Evolutionary conservation across 2,797 vertebrate genomes (phyloP).

Genomic region (Sebastes itinus): DNA sequence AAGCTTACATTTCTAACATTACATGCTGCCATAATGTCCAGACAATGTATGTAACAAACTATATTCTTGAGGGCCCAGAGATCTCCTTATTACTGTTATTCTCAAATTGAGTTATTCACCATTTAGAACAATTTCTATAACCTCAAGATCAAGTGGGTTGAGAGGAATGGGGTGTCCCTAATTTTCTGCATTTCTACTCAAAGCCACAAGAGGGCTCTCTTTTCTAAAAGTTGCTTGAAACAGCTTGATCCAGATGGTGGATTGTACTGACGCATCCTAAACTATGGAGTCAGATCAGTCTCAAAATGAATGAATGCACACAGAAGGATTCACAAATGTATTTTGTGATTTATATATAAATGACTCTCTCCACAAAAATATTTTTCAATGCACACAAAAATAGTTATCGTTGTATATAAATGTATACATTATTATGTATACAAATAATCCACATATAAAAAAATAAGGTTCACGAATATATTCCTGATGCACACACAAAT

Average conservation of each 20-base stretch:
- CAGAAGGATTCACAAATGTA: too few relatives aligned
- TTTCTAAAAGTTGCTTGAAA: background rate
- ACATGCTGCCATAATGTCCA: background rate
- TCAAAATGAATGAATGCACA: too few relatives aligned
- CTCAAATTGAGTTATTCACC: background rate
- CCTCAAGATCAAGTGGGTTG: background rate
- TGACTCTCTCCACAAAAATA: too few relatives aligned
- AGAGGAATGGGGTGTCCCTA: background rate
- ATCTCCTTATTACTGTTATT: background rate
- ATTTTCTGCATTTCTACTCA: background rate
- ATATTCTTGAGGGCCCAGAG: background rate
- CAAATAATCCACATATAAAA: too few relatives aligned
- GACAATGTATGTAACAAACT: background rate
- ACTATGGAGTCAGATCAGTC: too few relatives aligned
- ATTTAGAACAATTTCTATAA: background rate
- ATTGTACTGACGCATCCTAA: background rate
- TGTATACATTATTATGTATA: too few relatives aligned
- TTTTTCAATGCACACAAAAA: too few relatives aligned
- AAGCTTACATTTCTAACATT: background rate
- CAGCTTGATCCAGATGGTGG: background rate
- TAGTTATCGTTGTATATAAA: too few relatives aligned
- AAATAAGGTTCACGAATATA: too few relatives aligned
- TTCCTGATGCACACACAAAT: too few relatives aligned
- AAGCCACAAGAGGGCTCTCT: slow-evolving; percentile 33
- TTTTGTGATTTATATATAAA: too few relatives aligned